A percentile compares a stretch with the other conserved stretches of the same genome.
phyloP scores from a whole-genome alignment of 1,140 invertebrate species.

The Anadara kagoshimensis region DNA sequence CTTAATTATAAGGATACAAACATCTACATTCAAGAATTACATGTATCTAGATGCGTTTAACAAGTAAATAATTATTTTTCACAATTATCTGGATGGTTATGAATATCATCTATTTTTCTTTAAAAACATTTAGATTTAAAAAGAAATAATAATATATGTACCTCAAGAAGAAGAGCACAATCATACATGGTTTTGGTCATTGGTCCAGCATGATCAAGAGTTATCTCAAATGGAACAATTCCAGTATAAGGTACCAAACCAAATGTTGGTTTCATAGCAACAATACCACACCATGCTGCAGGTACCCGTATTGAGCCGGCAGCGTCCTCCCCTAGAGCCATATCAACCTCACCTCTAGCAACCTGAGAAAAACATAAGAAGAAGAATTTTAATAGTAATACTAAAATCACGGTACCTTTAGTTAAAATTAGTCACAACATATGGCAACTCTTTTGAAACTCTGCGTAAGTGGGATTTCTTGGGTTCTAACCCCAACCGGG shows the following conservation, averaged over 20 bases:
- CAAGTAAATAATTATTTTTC: no score
- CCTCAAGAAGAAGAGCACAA: constrained; percentile 65
- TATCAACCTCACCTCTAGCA: constrained; percentile 50
- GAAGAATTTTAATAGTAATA: not conserved
- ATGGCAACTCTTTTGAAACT: no score
- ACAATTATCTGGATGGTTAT: no score
- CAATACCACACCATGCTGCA: constrained; percentile 61
- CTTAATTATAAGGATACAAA: no score
- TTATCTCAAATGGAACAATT: constrained; percentile 46
- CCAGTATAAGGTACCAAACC: constrained; percentile 69
- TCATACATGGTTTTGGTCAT: constrained; percentile 63
- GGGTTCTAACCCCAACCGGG: no score
- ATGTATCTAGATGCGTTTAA: no score
- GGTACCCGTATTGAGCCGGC: constrained; percentile 69
- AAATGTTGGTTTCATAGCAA: constrained; percentile 70
- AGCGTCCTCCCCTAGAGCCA: constrained; percentile 65
- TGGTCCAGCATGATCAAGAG: constrained; percentile 64
- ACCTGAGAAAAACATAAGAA: constrained; percentile 35
- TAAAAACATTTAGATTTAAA: not conserved
- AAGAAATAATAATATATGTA: constrained; percentile 8
- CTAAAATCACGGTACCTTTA: no score
- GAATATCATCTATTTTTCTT: no score
- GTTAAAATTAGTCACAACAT: not conserved
- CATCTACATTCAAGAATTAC: no score
- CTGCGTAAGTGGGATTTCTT: no score